phyloP scores from a whole-genome alignment of 2,888 invertebrate genomes.

The Lasius platythorax region DNA sequence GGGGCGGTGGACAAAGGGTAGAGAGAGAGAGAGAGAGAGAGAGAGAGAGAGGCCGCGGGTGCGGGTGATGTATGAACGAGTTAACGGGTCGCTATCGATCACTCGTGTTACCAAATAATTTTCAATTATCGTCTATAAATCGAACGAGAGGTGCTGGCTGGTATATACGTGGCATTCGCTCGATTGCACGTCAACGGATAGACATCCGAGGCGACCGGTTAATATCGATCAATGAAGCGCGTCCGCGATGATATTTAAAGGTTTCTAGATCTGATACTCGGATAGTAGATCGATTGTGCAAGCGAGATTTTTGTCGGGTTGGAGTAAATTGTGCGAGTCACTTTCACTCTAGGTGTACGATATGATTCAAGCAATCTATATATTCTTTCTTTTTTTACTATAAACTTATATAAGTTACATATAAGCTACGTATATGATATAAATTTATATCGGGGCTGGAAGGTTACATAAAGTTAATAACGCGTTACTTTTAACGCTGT shows the following conservation, averaged over 20 bases:
- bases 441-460: background rate
- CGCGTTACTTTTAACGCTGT: background rate
- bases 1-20: constrained; percentile 50
- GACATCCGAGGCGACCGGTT: background rate
- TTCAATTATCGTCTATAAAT: constrained; percentile 83
- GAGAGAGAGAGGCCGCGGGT: constrained; percentile 53
- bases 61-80: constrained; percentile 83
- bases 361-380: constrained; percentile 13
- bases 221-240: constrained; percentile 60
- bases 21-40: background rate
- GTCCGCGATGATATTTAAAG: constrained; percentile 46
- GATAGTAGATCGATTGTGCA: constrained; percentile 31
- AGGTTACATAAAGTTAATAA: background rate
- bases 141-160: constrained; percentile 63
- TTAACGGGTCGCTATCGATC: constrained; percentile 84
- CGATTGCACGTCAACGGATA: constrained; percentile 26
- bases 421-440: background rate
- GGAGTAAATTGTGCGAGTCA: background rate
- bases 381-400: background rate
- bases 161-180: constrained; percentile 38
- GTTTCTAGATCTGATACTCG: constrained; percentile 41
- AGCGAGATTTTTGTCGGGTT: constrained; percentile 35
- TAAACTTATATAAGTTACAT: too few relatives aligned
- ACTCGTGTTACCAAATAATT: constrained; percentile 83
- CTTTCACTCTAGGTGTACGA: background rate